Base-by-base conservation (phyloP, 2,888 invertebrate species). In the Cryptocephalus primarius region DNA sequence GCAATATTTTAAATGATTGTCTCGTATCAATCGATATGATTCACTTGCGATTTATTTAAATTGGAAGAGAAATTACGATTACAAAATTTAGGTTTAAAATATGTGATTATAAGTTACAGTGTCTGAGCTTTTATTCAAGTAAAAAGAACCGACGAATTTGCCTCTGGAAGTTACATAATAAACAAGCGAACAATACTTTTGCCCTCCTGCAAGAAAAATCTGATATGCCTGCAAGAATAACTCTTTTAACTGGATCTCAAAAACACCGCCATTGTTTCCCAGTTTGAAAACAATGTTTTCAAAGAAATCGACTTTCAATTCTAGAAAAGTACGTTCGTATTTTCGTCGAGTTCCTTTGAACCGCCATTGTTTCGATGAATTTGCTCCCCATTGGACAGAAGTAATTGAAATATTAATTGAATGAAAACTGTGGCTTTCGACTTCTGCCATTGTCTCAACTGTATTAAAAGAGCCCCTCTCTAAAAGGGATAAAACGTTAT, bases 401-500 rank as follows among this genome's bases (percentile, higher is more conserved):
- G 65, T 64, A 66, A 68, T 67, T 68, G 67, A 67, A 67, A 68
- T 67, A 66, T 66, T 67, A 67, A 68, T 67, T 65, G 63, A 66
- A 66, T 64, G 63, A 66, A 64, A 64, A 63, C 61, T 63, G 66
- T 63, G 65, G 65, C 64, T 65, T 65, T 67, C 64, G 64, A 64
- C 64, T 65, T 59, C 49, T 50, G 50, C 57, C 50, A 60, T 63
- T 63, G 59, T 62, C 48, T 53, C 49, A 48, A 58, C 61, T 62
- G 59, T 60, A 62, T 63, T 60, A 62, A 62, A 22, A 36, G 55
- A 55, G 53, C 58, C 52, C 51, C 51, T 54, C 53, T 51, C 50
- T 55, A 48, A 51, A 57, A 59, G 55, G 59, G 60, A 54, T 58
- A 53, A 56, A 60, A 58, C 58, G 60, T 60, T 60, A 59, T 59